Percentiles rank a stretch among this genome's conserved stretches.
Evolutionary conservation across 2,888 invertebrate genomes (phyloP).

Genomic region (Drosophila birchii): DNA sequence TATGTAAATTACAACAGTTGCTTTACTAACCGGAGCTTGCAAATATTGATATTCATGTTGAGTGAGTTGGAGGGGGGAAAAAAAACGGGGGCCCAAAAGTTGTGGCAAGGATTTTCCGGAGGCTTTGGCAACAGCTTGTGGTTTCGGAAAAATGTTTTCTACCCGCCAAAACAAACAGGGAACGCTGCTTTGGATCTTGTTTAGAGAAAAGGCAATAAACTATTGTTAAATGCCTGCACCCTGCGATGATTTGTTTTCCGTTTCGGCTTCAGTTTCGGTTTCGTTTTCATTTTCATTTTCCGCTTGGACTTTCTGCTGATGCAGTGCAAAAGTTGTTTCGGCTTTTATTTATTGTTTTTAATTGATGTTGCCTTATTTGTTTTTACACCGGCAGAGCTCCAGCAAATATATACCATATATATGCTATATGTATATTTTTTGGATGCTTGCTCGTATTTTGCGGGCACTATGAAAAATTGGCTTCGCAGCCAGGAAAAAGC

Average conservation of each 20-base stretch:
- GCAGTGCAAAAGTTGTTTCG: constrained; percentile 32
- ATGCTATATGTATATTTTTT: constrained; percentile 3
- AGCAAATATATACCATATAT: constrained; percentile 1
- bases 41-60: constrained; percentile 72
- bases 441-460: not conserved
- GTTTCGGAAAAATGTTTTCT: constrained; percentile 34
- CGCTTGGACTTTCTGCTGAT: constrained; percentile 18
- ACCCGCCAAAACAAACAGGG: constrained; percentile 22
- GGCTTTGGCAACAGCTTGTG: constrained; percentile 66
- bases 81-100: constrained; percentile 40
- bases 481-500: constrained; percentile 12
- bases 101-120: constrained; percentile 34
- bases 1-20: constrained; percentile 72
- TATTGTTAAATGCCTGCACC: constrained; percentile 46
- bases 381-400: constrained; percentile 25
- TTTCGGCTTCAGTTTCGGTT: constrained; percentile 7
- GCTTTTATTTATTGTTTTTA: constrained; percentile 48
- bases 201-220: constrained; percentile 56
- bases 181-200: constrained; percentile 17
- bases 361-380: constrained; percentile 39
- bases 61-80: not conserved
- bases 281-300: constrained; percentile 23
- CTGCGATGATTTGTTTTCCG: constrained; percentile 38
- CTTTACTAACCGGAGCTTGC: constrained; percentile 59
- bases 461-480: constrained; percentile 1